These are phyloP conservation scores for Luscinia luscinia DNA, from an alignment of 2,797 vertebrate species.

Conservation along the genomic window DNA sequence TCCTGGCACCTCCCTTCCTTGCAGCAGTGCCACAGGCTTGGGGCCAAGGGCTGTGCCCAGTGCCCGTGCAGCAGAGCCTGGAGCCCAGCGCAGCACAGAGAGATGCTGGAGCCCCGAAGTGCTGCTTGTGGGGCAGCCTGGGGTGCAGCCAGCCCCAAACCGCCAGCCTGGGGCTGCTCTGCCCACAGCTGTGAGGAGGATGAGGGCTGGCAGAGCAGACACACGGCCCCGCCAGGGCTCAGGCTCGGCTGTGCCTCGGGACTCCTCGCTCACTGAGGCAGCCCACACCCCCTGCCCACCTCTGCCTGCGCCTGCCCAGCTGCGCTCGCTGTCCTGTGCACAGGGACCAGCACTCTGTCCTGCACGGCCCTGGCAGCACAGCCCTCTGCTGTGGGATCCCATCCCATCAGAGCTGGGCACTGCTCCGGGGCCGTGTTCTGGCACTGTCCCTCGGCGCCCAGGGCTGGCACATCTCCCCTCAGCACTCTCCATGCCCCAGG, in stretches of 20 bases:
- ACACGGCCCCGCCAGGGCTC: rapidly evolving
- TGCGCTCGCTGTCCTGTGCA: background rate
- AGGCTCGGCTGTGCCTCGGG: background rate
- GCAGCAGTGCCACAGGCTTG: background rate
- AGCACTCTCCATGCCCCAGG: background rate
- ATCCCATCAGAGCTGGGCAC: background rate
- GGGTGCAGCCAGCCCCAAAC: background rate
- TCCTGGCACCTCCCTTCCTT: background rate
- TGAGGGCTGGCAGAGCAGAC: background rate
- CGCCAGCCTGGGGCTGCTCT: background rate
- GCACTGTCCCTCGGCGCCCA: rapidly evolving
- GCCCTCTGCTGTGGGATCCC: background rate
- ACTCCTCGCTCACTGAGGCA: rapidly evolving
- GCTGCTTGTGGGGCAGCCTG: background rate
- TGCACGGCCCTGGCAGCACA: rapidly evolving
- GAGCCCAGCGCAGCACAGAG: background rate
- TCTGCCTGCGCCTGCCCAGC: rapidly evolving
- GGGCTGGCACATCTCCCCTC: background rate
- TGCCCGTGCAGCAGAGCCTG: background rate
- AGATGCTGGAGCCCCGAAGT: rapidly evolving
- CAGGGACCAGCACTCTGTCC: background rate
- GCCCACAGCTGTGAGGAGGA: background rate
- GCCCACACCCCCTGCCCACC: background rate
- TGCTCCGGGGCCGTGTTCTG: background rate
- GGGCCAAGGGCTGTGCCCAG: background rate